Evolutionary conservation across 92 coral and sea anemone genomes (phyloP).

Genomic region (Porites lobata): DNA sequence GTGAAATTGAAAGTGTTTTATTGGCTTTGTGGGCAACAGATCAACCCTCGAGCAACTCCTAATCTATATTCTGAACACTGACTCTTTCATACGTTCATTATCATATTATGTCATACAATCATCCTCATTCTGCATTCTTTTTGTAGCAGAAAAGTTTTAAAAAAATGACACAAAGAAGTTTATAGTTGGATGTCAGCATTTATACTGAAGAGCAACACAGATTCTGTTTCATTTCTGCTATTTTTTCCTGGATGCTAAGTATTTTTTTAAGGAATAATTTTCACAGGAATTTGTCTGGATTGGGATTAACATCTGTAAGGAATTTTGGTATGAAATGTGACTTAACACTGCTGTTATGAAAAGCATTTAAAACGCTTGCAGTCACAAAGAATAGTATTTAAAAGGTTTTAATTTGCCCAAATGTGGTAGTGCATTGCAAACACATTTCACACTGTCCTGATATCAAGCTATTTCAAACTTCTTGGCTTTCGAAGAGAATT

Average conservation of each 20-base stretch:
- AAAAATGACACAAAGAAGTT: background rate
- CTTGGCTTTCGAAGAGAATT: background rate
- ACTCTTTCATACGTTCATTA: background rate
- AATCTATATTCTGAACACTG: background rate
- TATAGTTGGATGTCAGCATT: background rate
- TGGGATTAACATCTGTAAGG: background rate
- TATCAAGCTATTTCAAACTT: background rate
- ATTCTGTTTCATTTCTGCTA: too few relatives aligned
- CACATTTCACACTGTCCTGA: background rate
- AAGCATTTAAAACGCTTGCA: background rate
- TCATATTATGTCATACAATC: background rate
- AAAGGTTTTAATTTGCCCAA: background rate
- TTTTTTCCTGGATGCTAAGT: background rate
- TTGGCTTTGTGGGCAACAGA: background rate
- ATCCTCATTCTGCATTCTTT: background rate
- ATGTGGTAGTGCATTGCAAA: background rate
- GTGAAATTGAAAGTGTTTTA: background rate
- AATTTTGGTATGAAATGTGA: conserved; percentile 22
- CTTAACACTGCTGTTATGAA: conserved; percentile 21
- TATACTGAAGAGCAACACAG: background rate
- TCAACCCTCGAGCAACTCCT: background rate
- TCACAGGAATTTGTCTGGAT: background rate
- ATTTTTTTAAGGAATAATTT: background rate
- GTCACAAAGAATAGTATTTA: background rate
- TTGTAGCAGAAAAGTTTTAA: background rate